Conservation (phyloP, 2,797 vertebrate genomes). For the Thamnophis elegans region DNA sequence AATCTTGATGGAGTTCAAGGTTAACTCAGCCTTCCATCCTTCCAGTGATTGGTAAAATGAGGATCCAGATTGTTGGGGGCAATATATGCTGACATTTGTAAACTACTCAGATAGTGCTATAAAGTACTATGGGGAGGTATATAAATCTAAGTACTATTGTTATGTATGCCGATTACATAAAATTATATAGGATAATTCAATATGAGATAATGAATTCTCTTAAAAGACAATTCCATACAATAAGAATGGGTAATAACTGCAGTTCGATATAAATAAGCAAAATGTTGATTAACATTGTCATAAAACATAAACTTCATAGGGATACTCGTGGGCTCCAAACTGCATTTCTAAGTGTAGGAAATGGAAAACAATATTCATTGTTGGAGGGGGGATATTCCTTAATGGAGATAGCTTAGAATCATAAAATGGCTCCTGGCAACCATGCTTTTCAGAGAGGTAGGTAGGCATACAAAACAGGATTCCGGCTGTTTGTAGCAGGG, state of each 20-base stretch:
- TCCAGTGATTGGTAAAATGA: background rate
- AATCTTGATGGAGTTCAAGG: background rate
- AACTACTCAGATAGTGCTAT: background rate
- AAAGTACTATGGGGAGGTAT: background rate
- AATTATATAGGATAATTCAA: background rate
- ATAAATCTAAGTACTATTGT: background rate
- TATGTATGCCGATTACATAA: background rate
- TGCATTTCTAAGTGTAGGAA: background rate
- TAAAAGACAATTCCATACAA: background rate
- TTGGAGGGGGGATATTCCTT: background rate
- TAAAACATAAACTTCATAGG: background rate
- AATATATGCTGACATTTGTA: background rate
- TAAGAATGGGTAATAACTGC: background rate
- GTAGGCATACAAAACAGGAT: background rate
- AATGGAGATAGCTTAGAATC: background rate
- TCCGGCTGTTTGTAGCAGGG: background rate
- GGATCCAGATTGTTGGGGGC: background rate
- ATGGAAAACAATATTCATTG: background rate
- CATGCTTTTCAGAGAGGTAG: background rate
- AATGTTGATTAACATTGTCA: background rate
- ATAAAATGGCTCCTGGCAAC: background rate
- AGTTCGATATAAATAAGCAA: background rate
- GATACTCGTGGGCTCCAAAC: background rate
- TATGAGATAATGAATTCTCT: background rate
- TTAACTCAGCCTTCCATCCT: background rate